These are phyloP conservation scores for Chymomyza amoena DNA, from an alignment of 2,888 invertebrate genomes.

Conservation along the genomic window DNA sequence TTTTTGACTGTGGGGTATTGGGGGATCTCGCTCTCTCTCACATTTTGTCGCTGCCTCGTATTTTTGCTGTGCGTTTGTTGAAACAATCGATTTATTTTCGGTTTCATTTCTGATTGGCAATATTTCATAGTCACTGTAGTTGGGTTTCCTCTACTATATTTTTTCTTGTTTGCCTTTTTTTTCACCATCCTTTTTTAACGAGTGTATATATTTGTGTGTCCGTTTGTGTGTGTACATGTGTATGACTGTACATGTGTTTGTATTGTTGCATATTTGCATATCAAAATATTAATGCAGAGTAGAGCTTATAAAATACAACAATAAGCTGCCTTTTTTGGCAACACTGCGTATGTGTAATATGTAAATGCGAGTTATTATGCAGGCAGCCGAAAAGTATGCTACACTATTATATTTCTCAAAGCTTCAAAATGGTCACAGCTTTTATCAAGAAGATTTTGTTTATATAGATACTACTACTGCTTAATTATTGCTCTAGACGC, in stretches of 20 bases:
- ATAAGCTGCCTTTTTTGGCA: background rate
- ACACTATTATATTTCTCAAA: background rate
- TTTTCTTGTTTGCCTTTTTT: background rate
- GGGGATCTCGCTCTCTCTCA: constrained; percentile 20
- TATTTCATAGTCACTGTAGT: constrained; percentile 67
- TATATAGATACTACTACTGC: no score
- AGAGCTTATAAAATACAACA: background rate
- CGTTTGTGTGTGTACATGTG: constrained; percentile 9
- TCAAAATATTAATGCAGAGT: constrained; percentile 44
- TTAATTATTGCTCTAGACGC: no score
- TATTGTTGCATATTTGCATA: constrained; percentile 47
- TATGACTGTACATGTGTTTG: background rate
- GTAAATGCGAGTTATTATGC: background rate
- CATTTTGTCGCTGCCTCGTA: constrained; percentile 40
- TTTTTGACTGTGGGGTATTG: constrained; percentile 41
- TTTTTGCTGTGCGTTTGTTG: constrained; percentile 61
- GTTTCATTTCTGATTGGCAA: constrained; percentile 77
- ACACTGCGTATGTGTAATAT: background rate
- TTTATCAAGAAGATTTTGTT: no score
- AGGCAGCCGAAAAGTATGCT: background rate
- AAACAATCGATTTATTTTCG: constrained; percentile 77
- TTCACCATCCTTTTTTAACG: constrained; percentile 5
- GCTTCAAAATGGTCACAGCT: no score
- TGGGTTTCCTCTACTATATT: constrained; percentile 17
- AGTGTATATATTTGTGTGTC: constrained; percentile 14